Base-by-base conservation (phyloP, 2,888 invertebrate species). In the Noctua janthe region DNA sequence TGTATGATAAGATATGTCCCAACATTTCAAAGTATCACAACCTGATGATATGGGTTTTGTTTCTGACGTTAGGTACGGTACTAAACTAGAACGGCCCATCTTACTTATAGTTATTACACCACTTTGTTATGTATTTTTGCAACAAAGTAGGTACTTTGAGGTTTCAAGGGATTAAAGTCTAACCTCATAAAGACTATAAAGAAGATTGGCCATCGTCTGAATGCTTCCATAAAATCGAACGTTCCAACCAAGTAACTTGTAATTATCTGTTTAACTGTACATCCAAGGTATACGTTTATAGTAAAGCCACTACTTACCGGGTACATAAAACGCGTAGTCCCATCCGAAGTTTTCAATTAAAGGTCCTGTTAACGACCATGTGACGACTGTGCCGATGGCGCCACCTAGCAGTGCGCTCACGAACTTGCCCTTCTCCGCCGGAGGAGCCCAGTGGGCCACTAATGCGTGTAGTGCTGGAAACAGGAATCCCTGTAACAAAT, bases 371-470 rank as follows among this genome's bases (percentile, higher is more conserved):
- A 98, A 94, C 0, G 98, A 98, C 97, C 98, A 98, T 0, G 98
- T 98, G 73, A 98, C 96, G 7, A 98, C 97, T 0, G 98, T 98
- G 2, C 98, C 98, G 74, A 98, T 97, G 0, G 98, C 98, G 7
- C 98, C 98, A 0, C 98, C 98, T 88, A 98, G 97, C 67, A 97
- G 87, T 0, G 96, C 94, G 90, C 98, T 98, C 5, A 98, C 97
- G 89, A 98, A 98, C 92, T 98, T 98, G 13, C 98, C 98, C 92
- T 98, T 98, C 92, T 98, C 98, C 20, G 97, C 96, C 0, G 98
- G 98, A 0, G 98, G 98, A 0, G 98, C 97, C 98, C 98, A 98
- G 90, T 97, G 97, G 0, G 98, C 98, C 15, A 98, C 97, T 81
- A 98, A 91, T 0, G 97, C 97, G 89, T 98, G 98, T 20, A 98